A percentile compares a stretch with the other conserved stretches of the same genome.
These are phyloP conservation scores for Rhea americana DNA, from an alignment of 2,113 vertebrate species.

Conservation along the genomic window DNA sequence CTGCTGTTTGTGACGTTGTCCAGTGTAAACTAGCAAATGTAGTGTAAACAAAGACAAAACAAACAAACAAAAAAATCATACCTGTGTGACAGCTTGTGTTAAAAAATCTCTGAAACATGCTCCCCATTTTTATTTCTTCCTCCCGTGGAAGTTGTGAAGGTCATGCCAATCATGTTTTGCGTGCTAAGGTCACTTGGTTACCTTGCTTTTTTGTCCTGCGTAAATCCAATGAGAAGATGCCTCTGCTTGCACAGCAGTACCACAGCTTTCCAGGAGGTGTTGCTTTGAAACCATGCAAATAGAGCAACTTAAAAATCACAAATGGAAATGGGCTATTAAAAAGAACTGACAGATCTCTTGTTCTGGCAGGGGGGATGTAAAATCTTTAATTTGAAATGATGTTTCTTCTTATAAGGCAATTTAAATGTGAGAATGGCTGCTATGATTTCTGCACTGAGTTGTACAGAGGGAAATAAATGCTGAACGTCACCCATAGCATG, in stretches of 20 bases:
- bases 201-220: fast-evolving
- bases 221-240: not conserved
- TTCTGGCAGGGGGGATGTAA: not conserved
- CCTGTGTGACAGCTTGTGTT: not conserved
- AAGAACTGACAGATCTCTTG: not conserved
- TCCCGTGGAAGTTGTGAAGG: fast-evolving
- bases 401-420: not conserved
- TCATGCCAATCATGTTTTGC: fast-evolving
- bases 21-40: not conserved
- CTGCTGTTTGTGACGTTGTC: not conserved
- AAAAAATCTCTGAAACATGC: fast-evolving
- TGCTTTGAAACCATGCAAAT: constrained; percentile 12
- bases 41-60: not conserved
- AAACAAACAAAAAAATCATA: too few species aligned
- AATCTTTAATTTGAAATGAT: not conserved
- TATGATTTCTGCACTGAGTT: fast-evolving
- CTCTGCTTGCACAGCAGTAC: constrained; percentile 2
- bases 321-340: not conserved
- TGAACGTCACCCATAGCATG: not conserved
- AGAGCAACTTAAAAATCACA: not conserved
- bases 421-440: not conserved
- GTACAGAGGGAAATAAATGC: not conserved
- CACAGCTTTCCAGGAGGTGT: constrained; percentile 48
- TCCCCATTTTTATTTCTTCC: not conserved
- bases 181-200: fast-evolving